Percentiles rank a stretch among this genome's conserved stretches.
phyloP scores from a whole-genome alignment of 2,888 invertebrate genomes.

The Lepidocyrtoides sp. region DNA sequence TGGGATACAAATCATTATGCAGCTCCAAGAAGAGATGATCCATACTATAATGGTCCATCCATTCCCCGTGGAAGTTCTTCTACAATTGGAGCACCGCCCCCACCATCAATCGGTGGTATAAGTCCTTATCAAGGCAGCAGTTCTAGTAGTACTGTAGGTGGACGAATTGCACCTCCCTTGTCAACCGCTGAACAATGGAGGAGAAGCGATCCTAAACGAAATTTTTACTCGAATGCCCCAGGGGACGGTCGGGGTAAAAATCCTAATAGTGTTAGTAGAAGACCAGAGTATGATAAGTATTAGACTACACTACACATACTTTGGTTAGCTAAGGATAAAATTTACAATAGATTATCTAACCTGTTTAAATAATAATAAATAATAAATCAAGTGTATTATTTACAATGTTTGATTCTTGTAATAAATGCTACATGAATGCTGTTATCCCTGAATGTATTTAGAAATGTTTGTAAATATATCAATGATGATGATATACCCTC shows the following conservation, averaged over 20 bases:
- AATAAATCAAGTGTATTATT: not conserved
- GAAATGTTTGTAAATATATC: too few relatives aligned
- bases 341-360: not conserved
- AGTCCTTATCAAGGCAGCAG: conserved; percentile 74
- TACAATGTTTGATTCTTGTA: not conserved
- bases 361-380: not conserved
- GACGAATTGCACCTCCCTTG: conserved; percentile 78
- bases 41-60: conserved; percentile 57
- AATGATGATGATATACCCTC: too few relatives aligned
- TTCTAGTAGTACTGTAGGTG: conserved; percentile 65
- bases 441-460: not conserved
- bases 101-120: conserved; percentile 69
- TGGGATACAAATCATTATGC: conserved; percentile 71
- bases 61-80: conserved; percentile 43
- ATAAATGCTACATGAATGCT: not conserved
- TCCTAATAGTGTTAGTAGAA: conserved; percentile 65
- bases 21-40: conserved; percentile 62
- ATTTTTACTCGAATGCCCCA: conserved; percentile 51
- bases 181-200: conserved; percentile 75
- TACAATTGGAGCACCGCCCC: conserved; percentile 58
- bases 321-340: not conserved
- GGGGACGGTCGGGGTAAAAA: conserved; percentile 48
- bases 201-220: conserved; percentile 77
- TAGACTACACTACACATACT: conserved; percentile 18
- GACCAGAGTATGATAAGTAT: conserved; percentile 76